Evolutionary conservation across 1,140 invertebrate genomes (phyloP).

Genomic region (Trichogramma pretiosum): DNA sequence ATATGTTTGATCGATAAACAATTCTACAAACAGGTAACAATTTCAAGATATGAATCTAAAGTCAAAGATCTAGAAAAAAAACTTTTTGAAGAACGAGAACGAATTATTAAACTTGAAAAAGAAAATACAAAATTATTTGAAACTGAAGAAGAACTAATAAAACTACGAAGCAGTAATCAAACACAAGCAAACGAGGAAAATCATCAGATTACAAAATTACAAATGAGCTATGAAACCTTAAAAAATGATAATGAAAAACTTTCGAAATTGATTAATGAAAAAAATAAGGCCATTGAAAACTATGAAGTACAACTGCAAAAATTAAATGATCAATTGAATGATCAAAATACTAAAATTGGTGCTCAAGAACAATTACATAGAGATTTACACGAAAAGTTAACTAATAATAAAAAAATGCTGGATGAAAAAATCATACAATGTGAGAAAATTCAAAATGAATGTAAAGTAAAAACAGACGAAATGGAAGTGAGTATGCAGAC

Average conservation of each 20-base stretch:
- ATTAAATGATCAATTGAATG: conserved; percentile 41
- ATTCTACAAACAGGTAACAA: conserved; percentile 34
- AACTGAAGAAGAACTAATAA: conserved; percentile 45
- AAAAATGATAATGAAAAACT: conserved; percentile 29
- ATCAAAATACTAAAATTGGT: conserved; percentile 46
- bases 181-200: conserved; percentile 21
- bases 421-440: conserved; percentile 28
- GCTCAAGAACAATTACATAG: conserved; percentile 43
- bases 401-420: conserved; percentile 24
- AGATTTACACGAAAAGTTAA: conserved; percentile 30
- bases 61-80: conserved; percentile 48
- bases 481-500: conserved; percentile 39
- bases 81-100: conserved; percentile 42
- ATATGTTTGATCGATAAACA: conserved; percentile 19
- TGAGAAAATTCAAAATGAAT: conserved; percentile 33
- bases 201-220: conserved; percentile 17
- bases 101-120: conserved; percentile 43
- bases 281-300: conserved; percentile 35
- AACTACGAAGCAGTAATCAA: conserved; percentile 37
- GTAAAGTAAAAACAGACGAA: conserved; percentile 27
- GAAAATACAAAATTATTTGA: conserved; percentile 50
- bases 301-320: conserved; percentile 43
- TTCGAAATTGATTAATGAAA: conserved; percentile 37
- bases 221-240: conserved; percentile 29
- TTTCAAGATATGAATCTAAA: conserved; percentile 44